phyloP scores from a whole-genome alignment of 2,888 invertebrate species.

The Nephrotoma guestfalica region DNA sequence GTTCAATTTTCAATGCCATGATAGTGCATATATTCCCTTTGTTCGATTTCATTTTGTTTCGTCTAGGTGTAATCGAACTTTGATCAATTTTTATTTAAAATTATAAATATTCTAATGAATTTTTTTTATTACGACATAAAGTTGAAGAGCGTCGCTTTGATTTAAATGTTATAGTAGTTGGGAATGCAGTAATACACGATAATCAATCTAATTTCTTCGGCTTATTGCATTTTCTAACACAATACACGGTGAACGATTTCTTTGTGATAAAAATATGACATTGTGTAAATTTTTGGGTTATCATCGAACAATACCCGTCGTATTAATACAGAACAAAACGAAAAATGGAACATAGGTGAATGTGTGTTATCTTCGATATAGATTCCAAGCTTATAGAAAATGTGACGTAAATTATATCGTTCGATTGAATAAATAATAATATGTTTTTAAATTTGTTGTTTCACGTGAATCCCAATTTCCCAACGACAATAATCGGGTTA shows the following conservation, averaged over 20 bases:
- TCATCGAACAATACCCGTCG: not conserved
- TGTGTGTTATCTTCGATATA: not conserved
- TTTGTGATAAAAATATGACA: not conserved
- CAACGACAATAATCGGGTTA: too few species aligned
- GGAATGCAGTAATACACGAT: not conserved
- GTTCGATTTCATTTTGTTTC: not conserved
- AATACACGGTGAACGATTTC: too few species aligned
- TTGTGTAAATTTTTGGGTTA: not conserved
- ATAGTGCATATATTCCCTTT: not conserved
- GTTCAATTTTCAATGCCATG: not conserved
- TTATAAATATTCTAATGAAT: not conserved
- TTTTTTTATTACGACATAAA: not conserved
- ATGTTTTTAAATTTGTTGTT: not conserved
- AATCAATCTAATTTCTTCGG: not conserved
- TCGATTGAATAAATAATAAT: not conserved
- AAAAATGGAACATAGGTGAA: not conserved
- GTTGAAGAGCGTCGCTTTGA: not conserved
- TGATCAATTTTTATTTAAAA: not conserved
- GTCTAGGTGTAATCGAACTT: not conserved
- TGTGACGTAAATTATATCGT: not conserved
- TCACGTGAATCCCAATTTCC: not conserved
- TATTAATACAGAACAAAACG: not conserved
- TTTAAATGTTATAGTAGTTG: not conserved
- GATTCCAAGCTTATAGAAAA: not conserved
- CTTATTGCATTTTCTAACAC: too few species aligned